Evolutionary conservation across 2,113 vertebrate genomes (phyloP), one percentile per base, ranked within the genome.

Genomic region (Anarhynchus alexandrinus): DNA sequence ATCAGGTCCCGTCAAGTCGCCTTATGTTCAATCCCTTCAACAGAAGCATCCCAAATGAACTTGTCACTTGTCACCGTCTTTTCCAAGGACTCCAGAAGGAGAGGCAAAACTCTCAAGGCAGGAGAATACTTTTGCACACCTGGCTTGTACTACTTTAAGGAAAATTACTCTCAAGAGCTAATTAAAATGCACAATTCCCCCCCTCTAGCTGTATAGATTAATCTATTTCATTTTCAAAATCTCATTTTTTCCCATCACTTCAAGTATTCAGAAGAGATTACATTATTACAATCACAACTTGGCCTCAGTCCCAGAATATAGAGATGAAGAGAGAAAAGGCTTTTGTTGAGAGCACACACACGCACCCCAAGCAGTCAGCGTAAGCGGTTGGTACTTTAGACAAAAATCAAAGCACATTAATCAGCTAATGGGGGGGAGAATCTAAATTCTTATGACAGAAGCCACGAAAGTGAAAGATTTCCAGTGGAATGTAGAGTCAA

Each of bases 181-280:
- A 96, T 93, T 90, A 90, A 94, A 95, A 94, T 96, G 88, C 90
- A 93, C 40, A 38, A 67, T 87, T 90, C 85, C 40, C 84, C 76
- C 90, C 96, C 94, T 90, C 89, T 79, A 96, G 96, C 97, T 94
- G 82, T 94, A 96, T 81, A 97, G 95, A 97, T 97, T 95, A 94
- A 97, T 95, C 94, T 95, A 96, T 96, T 97, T 96, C 93, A 94
- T 92, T 96, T 97, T 90, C 93, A 94, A 95, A 96, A 95, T 95
- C 90, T 84, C 66, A 18, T 74, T 95, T 96, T 94, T 94, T 87
- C 87, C 94, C 95, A 96, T 95, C 96, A 95, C 96, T 97, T 97
- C 95, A 97, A 97, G 94, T 87, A 95, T 89, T 96, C 91, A 97
- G 95, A 90, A 96, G 94, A 96, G 94, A 87, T 95, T 97, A 96